phyloP scores from a whole-genome alignment of 2,797 vertebrate genomes.

The Silurus aristotelis region DNA sequence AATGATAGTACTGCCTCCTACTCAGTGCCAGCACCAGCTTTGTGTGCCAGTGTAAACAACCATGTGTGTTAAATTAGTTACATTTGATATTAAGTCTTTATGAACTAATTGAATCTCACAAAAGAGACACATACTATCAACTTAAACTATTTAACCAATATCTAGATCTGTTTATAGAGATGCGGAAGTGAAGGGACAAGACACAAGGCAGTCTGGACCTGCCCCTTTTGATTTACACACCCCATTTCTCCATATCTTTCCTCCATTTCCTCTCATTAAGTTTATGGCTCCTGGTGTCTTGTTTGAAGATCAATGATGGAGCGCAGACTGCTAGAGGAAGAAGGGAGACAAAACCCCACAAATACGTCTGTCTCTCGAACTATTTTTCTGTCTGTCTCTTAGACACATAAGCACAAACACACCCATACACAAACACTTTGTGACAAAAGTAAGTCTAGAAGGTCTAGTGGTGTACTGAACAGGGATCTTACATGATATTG shows the following conservation, averaged over 20 bases:
- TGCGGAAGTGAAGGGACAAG: constrained; percentile 8
- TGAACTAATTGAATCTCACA: constrained; percentile 31
- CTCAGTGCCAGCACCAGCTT: neutral
- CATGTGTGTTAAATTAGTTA: neutral
- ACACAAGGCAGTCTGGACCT: constrained; percentile 39
- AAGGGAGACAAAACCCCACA: constrained; percentile 46
- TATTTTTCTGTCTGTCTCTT: constrained; percentile 30
- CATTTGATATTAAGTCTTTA: neutral
- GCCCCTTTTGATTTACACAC: constrained; percentile 60
- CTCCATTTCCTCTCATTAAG: constrained; percentile 65
- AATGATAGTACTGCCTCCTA: constrained; percentile 36
- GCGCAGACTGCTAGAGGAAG: constrained; percentile 51
- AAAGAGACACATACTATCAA: constrained; percentile 26
- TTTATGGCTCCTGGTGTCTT: constrained; percentile 59
- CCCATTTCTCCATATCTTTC: constrained; percentile 59
- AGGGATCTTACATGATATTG: constrained; percentile 42
- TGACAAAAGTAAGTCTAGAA: constrained; percentile 33
- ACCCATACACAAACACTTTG: constrained; percentile 32
- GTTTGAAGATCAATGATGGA: constrained; percentile 64
- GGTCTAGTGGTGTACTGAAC: constrained; percentile 31
- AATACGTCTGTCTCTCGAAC: constrained; percentile 30
- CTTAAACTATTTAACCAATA: constrained; percentile 31
- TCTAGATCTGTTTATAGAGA: constrained; percentile 41
- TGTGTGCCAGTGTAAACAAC: neutral
- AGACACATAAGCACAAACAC: constrained; percentile 32